phyloP scores from a whole-genome alignment of 2,797 vertebrate species.

The Sardinella longiceps region DNA sequence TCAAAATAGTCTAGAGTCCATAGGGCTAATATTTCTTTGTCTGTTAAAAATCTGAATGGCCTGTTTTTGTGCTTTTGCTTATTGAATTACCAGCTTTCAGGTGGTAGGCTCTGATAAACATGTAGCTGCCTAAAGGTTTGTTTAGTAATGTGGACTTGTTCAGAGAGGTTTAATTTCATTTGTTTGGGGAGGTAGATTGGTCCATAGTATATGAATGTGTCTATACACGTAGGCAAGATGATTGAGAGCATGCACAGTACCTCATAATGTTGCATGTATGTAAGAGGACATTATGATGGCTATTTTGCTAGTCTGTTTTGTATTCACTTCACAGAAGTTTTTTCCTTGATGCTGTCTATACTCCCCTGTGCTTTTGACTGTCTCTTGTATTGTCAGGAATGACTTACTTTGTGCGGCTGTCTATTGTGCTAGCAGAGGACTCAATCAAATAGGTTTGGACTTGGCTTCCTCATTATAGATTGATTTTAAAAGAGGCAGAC shows the following conservation, averaged over 20 bases:
- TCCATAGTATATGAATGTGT: neutral
- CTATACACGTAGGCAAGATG: neutral
- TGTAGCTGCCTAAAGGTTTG: neutral
- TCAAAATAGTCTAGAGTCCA: no score
- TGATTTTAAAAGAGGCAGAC: neutral
- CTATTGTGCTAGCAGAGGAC: neutral
- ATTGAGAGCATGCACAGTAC: neutral
- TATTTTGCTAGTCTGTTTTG: neutral
- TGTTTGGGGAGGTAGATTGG: neutral
- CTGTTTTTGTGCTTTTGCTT: neutral
- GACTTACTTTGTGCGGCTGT: neutral
- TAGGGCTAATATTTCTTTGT: neutral
- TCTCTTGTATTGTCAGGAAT: neutral
- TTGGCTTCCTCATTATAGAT: slow-evolving; percentile 13
- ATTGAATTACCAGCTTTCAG: slow-evolving; percentile 7
- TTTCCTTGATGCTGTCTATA: neutral
- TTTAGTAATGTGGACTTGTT: neutral
- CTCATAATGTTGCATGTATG: neutral
- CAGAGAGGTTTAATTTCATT: neutral
- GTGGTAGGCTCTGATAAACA: neutral
- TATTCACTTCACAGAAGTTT: neutral
- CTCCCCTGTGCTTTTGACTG: neutral
- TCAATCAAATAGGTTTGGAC: slow-evolving; percentile 9
- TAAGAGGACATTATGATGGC: neutral
- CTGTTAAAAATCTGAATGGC: neutral